A percentile compares a stretch with the other conserved stretches of the same genome.
These are phyloP conservation scores for Ochropleura leucogaster DNA, from an alignment of 2,888 invertebrate species.

Conservation along the genomic window DNA sequence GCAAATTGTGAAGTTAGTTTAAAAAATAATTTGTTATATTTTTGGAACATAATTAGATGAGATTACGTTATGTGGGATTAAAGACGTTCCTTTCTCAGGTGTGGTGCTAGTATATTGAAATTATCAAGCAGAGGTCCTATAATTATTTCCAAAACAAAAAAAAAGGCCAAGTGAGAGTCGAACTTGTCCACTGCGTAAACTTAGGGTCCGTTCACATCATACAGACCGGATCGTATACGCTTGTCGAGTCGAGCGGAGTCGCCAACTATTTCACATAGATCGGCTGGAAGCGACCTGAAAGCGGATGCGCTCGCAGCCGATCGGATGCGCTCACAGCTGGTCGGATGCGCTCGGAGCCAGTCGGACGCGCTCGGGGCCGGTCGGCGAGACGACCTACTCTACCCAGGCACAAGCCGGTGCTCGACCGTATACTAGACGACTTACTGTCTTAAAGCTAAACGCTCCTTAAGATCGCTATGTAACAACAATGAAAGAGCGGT, in stretches of 20 bases:
- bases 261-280: no score
- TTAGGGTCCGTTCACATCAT: no score
- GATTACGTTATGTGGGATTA: background rate
- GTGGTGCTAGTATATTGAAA: background rate
- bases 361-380: no score
- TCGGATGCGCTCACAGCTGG: no score
- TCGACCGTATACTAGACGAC: slow-evolving; percentile 1
- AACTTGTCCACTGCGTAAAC: no score
- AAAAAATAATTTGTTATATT: background rate
- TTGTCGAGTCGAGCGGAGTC: no score
- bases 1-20: background rate
- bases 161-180: no score
- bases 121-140: background rate
- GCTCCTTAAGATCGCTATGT: slow-evolving; percentile 13
- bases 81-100: background rate
- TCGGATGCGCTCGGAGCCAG: no score
- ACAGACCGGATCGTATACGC: no score
- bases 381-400: no score
- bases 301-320: no score
- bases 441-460: slow-evolving; percentile 13
- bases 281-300: no score
- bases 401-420: background rate
- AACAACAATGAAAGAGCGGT: slow-evolving; percentile 40
- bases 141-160: background rate
- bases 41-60: background rate